Conservation (phyloP, 1,140 invertebrate species). For the Atopsyche davidsoni region DNA sequence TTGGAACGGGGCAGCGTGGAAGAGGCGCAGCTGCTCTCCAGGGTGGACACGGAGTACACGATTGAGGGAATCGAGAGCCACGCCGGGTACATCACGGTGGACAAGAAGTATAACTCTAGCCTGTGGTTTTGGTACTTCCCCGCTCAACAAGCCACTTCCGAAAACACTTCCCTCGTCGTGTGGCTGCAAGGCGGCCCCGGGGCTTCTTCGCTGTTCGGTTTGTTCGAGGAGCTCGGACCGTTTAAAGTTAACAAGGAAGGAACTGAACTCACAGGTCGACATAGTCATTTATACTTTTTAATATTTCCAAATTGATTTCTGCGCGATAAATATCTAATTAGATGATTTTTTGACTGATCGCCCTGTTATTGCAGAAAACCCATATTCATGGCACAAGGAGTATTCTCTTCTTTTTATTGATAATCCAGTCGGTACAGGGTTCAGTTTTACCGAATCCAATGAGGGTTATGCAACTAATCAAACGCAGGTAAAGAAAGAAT, state of each 20-base stretch:
- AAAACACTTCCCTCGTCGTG: slow-evolving; percentile 65
- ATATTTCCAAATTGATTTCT: too few relatives aligned
- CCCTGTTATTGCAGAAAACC: too few relatives aligned
- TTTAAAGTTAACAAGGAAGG: slow-evolving; percentile 41
- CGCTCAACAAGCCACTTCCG: slow-evolving; percentile 44
- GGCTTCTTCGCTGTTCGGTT: slow-evolving; percentile 60
- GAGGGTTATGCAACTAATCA: too few relatives aligned
- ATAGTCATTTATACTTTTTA: not conserved
- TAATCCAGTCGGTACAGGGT: too few relatives aligned
- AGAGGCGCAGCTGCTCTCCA: slow-evolving; percentile 39
- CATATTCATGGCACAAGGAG: too few relatives aligned
- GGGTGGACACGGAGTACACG: slow-evolving; percentile 38
- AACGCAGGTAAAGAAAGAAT: too few relatives aligned
- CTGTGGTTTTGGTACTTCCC: slow-evolving; percentile 90
- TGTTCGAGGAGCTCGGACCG: slow-evolving; percentile 67
- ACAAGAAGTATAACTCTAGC: slow-evolving; percentile 70
- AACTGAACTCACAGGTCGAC: slow-evolving; percentile 16
- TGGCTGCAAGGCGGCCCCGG: slow-evolving; percentile 82
- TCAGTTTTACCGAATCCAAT: too few relatives aligned
- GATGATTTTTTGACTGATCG: too few relatives aligned
- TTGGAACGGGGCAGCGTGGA: slow-evolving; percentile 39
- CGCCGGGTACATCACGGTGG: slow-evolving; percentile 56
- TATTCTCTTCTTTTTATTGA: too few relatives aligned
- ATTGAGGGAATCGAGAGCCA: slow-evolving; percentile 42
- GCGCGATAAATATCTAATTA: too few relatives aligned